These are phyloP conservation scores for Spinus olivaceus DNA, from an alignment of 2,797 vertebrate species.

Conservation along the genomic window DNA sequence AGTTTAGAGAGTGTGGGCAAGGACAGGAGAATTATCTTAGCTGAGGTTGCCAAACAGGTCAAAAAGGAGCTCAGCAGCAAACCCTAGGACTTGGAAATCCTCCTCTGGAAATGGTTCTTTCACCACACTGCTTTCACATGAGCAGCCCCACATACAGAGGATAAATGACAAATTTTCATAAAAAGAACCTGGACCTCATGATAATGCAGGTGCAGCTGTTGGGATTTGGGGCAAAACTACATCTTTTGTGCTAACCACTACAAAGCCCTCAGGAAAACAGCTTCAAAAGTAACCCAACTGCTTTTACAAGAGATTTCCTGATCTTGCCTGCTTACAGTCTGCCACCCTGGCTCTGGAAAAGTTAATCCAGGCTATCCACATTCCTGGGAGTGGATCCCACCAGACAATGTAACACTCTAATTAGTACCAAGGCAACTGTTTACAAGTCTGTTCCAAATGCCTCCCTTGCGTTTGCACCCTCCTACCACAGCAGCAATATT, in stretches of 20 bases:
- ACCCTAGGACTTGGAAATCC: neutral
- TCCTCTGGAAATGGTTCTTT: neutral
- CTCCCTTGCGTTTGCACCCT: slow-evolving; percentile 54
- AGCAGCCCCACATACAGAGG: neutral
- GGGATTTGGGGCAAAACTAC: neutral
- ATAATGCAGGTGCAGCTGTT: neutral
- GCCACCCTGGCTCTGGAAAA: slow-evolving; percentile 29
- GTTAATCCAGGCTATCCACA: slow-evolving; percentile 38
- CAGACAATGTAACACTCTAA: slow-evolving; percentile 54
- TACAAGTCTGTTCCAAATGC: slow-evolving; percentile 56
- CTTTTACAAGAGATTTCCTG: neutral
- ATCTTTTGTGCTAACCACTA: neutral
- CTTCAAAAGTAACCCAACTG: neutral
- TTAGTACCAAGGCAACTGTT: slow-evolving; percentile 63
- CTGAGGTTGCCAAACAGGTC: neutral
- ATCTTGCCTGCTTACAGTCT: slow-evolving; percentile 7
- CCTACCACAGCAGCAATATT: slow-evolving; percentile 49
- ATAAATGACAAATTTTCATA: neutral
- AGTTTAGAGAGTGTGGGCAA: neutral
- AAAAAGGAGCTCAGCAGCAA: neutral
- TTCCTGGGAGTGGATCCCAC: slow-evolving; percentile 50
- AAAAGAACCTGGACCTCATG: neutral
- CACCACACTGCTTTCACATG: neutral
- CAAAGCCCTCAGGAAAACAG: neutral
- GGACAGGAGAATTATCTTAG: neutral